These are phyloP conservation scores for Trisateles emortualis DNA, from an alignment of 2,888 invertebrate species.

Conservation along the genomic window DNA sequence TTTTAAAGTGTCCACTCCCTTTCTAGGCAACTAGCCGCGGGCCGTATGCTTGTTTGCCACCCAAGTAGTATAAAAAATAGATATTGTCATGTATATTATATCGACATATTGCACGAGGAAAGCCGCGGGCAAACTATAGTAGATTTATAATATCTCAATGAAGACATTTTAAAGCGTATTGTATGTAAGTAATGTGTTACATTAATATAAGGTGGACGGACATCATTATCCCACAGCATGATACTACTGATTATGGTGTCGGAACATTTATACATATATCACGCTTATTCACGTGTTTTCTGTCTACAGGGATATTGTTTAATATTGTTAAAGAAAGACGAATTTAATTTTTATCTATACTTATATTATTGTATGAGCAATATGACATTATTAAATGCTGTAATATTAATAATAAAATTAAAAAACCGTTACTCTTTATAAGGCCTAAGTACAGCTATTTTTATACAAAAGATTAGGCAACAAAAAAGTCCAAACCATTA, in stretches of 20 bases:
- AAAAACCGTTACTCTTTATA: constrained; percentile 10
- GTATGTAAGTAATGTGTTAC: constrained; percentile 13
- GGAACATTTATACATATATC: constrained; percentile 24
- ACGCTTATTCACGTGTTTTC: constrained; percentile 29
- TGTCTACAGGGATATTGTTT: constrained; percentile 20
- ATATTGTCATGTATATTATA: no score
- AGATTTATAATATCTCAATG: constrained; percentile 19
- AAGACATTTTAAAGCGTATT: constrained; percentile 13
- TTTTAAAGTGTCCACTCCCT: no score
- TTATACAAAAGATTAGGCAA: constrained; percentile 33
- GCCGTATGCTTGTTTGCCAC: no score
- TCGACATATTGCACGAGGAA: no score
- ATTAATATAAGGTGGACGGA: constrained; percentile 31
- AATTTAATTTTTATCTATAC: no score
- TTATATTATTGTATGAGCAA: no score
- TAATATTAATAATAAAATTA: neutral
- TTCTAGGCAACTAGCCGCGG: no score
- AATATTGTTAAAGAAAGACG: neutral
- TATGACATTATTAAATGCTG: neutral
- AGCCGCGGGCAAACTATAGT: no score
- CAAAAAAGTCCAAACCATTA: constrained; percentile 31
- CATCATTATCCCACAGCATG: constrained; percentile 42
- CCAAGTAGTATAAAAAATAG: no score
- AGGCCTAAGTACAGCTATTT: constrained; percentile 16
- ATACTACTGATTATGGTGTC: constrained; percentile 28